A percentile compares a stretch with the other conserved stretches of the same genome.
Evolutionary conservation across 92 coral and sea anemone genomes (phyloP).

Genomic region (Muricea muricata): DNA sequence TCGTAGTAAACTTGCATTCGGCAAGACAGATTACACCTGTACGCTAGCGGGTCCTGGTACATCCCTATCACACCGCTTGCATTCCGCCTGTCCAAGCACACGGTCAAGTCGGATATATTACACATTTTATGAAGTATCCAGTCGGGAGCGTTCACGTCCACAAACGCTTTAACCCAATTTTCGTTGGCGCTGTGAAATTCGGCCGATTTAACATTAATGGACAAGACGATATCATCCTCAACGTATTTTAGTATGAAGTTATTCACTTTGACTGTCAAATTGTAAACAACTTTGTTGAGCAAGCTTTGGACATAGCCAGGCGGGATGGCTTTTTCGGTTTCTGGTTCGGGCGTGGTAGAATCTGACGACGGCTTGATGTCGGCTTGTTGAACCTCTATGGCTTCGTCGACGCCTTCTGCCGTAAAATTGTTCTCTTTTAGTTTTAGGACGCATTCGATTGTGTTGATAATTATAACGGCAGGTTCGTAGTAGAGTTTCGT

Average conservation of each 20-base stretch:
- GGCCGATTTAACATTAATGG: slow-evolving; percentile 90
- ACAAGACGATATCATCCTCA: slow-evolving; percentile 96
- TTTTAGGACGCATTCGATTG: slow-evolving; percentile 91
- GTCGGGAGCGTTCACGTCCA: slow-evolving; percentile 89
- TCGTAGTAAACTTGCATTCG: slow-evolving; percentile 79
- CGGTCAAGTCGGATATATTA: slow-evolving; percentile 90
- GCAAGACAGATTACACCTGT: slow-evolving; percentile 88
- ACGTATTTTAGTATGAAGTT: slow-evolving; percentile 94
- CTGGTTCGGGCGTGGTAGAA: slow-evolving; percentile 56
- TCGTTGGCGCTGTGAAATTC: slow-evolving; percentile 86
- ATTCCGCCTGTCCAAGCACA: slow-evolving; percentile 88
- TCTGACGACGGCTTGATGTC: slow-evolving; percentile 42
- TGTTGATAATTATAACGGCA: slow-evolving; percentile 87
- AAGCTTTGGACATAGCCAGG: slow-evolving; percentile 95
- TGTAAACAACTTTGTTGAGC: slow-evolving; percentile 86
- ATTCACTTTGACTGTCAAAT: slow-evolving; percentile 84
- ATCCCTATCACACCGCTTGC: slow-evolving; percentile 91
- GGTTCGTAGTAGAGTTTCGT: slow-evolving; percentile 95
- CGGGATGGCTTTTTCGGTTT: slow-evolving; percentile 76
- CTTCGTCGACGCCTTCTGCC: slow-evolving; percentile 59
- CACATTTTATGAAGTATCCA: slow-evolving; percentile 84
- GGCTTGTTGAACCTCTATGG: slow-evolving; percentile 50
- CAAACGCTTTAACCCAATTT: slow-evolving; percentile 94
- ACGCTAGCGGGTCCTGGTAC: slow-evolving; percentile 95
- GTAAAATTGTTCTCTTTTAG: slow-evolving; percentile 79